Evolutionary conservation across 2,888 invertebrate genomes (phyloP).

Genomic region (Ceriagrion tenellum): DNA sequence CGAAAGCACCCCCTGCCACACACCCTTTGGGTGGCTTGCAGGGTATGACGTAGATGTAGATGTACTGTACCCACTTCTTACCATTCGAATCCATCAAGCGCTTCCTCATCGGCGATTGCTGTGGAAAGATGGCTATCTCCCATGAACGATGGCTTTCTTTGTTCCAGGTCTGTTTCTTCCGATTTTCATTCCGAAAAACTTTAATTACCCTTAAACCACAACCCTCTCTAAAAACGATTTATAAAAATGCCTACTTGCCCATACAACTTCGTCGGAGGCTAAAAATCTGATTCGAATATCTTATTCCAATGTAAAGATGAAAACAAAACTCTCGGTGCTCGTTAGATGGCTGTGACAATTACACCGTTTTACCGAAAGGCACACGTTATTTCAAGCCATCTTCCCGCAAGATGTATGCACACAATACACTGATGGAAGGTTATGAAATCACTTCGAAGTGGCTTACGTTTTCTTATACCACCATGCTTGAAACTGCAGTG

Average conservation of each 20-base stretch:
- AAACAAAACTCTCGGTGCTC: not conserved
- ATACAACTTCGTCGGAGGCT: not conserved
- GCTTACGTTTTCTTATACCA: not conserved
- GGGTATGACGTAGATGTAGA: too few relatives aligned
- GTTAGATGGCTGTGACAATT: not conserved
- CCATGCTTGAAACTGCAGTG: not conserved
- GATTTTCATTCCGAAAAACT: not conserved
- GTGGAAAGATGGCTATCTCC: not conserved
- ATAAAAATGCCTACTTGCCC: not conserved
- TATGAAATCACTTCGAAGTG: not conserved
- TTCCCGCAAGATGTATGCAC: not conserved
- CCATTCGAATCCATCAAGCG: not conserved
- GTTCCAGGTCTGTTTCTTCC: not conserved
- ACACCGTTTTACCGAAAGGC: not conserved
- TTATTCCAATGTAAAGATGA: not conserved
- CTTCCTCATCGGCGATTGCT: not conserved
- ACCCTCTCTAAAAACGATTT: not conserved
- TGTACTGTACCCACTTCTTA: not conserved
- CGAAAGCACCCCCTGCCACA: too few relatives aligned
- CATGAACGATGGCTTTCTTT: constrained; percentile 23
- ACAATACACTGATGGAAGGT: not conserved
- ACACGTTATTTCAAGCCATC: not conserved
- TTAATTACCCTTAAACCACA: not conserved
- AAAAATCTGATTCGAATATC: not conserved
- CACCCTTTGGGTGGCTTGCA: too few relatives aligned